Base-by-base conservation (phyloP, 2,113 vertebrate species). In the Lichenostomus cassidix region DNA sequence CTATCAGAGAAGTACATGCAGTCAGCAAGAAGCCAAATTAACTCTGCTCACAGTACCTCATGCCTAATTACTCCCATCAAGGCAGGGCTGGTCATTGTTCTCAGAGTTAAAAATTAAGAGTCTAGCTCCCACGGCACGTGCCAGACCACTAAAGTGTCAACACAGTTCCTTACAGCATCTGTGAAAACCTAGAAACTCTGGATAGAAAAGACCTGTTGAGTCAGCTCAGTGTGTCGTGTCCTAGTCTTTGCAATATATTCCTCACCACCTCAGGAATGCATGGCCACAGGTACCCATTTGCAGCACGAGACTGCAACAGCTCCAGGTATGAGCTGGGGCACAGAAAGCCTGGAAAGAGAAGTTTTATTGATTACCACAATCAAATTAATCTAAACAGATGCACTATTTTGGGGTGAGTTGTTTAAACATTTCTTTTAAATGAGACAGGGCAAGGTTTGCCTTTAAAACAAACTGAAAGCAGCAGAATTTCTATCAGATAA, bases 101-200 rank as follows among this genome's bases (percentile, higher is more conserved):
- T 70, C 60, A 7, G 12, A 68, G 25, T 60, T 89, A 21, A 88
- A 87, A 80, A 83, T 35, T 39, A 41, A 39, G 22, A 88, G 18
- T 55, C 19, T 31, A 64, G 24, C 11, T 80, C 42, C 31, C 10
- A 35, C 17, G 27, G 77, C n/a, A 29, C 0, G 0, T 55, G 35
- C 59, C 47, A 91, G 33, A 73, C 4, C 27, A 39, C 37, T 31
- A 44, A 35, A 55, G 77, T 52, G 69, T 13, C 29, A 85, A 13
- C 22, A 15, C 16, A 25, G 37, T 42, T 78, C 17, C 29, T 55
- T 33, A 78, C 7, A 39, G 14, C 11, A 59, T n/a, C 68, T 49
- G 5, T 76, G 67, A 75, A 85, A 85, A 65, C 37, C 53, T 59
- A 53, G 13, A 49, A 68, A 59, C 5, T 59, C 11, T 2, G 31